Percentiles rank a stretch among this genome's conserved stretches.
These are phyloP conservation scores for Drosophila paulistorum DNA, from an alignment of 1,140 invertebrate species.

Conservation along the genomic window DNA sequence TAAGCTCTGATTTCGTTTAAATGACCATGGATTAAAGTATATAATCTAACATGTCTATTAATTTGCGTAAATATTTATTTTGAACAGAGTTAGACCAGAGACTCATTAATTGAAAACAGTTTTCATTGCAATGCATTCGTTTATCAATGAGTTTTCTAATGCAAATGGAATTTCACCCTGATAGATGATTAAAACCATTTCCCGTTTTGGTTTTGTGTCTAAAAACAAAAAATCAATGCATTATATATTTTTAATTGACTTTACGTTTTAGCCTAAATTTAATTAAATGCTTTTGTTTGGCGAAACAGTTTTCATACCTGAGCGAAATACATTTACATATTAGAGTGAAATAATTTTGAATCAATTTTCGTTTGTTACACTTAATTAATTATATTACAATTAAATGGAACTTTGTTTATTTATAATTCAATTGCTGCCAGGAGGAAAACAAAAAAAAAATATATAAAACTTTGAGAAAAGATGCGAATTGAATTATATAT, in stretches of 20 bases:
- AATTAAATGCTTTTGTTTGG: not conserved
- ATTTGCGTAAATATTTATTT: too few relatives aligned
- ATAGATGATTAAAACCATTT: not conserved
- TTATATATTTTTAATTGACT: not conserved
- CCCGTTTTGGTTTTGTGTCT: not conserved
- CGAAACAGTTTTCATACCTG: not conserved
- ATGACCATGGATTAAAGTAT: not conserved
- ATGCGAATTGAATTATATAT: too few relatives aligned
- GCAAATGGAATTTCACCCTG: not conserved
- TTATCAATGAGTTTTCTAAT: conserved; percentile 2
- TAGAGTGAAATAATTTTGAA: not conserved
- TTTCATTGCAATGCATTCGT: not conserved
- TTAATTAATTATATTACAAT: not conserved
- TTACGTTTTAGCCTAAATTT: not conserved
- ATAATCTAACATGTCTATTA: too few relatives aligned
- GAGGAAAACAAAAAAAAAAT: not conserved
- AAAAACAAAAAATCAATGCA: too few relatives aligned
- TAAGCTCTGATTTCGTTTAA: not conserved
- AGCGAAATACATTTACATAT: not conserved
- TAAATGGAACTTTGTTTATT: not conserved
- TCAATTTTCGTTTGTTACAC: not conserved
- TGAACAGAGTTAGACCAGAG: too few relatives aligned
- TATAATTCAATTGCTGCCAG: not conserved
- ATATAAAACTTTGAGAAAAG: too few relatives aligned
- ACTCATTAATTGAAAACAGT: not conserved